Percentiles rank a stretch among this genome's conserved stretches.
phyloP scores from a whole-genome alignment of 2,113 vertebrate genomes.

The Calyptommatus sinebrachiatus region DNA sequence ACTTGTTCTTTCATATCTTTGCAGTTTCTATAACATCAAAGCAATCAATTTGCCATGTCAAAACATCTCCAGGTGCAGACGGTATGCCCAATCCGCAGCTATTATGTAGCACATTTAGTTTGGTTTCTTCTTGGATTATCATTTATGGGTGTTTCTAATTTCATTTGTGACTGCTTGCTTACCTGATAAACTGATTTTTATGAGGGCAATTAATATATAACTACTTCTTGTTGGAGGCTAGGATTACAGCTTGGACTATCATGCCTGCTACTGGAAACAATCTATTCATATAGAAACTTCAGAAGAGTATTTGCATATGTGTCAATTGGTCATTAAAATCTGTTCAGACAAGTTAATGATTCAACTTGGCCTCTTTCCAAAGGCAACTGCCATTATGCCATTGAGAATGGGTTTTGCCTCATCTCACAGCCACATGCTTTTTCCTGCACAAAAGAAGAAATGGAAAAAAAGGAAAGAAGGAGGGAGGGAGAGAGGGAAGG shows the following conservation, averaged over 20 bases:
- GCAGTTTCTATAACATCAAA: slow-evolving; percentile 9
- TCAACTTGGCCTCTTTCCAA: slow-evolving; percentile 15
- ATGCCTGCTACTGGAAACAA: background rate
- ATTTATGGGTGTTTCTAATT: slow-evolving; percentile 20
- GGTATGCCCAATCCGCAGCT: slow-evolving; percentile 6
- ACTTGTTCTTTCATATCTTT: background rate
- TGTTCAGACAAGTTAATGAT: slow-evolving; percentile 13
- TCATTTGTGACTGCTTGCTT: slow-evolving; percentile 35
- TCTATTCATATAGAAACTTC: background rate
- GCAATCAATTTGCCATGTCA: slow-evolving; percentile 2
- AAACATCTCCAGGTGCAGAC: slow-evolving; percentile 11
- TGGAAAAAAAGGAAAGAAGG: background rate
- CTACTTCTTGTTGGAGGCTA: slow-evolving; percentile 23
- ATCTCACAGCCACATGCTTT: slow-evolving; percentile 12
- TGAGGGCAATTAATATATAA: slow-evolving; percentile 42
- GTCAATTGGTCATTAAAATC: slow-evolving; percentile 17
- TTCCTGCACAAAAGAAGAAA: slow-evolving; percentile 1
- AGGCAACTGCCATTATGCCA: slow-evolving; percentile 33
- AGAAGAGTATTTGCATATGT: slow-evolving; percentile 1
- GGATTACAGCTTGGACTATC: background rate
- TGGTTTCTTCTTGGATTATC: slow-evolving; percentile 3
- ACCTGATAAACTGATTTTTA: slow-evolving; percentile 43
- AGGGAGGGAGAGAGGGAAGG: background rate
- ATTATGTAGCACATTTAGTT: background rate
- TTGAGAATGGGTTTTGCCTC: slow-evolving; percentile 14